Conservation (phyloP, 1,140 invertebrate genomes). For the Musca vetustissima region DNA sequence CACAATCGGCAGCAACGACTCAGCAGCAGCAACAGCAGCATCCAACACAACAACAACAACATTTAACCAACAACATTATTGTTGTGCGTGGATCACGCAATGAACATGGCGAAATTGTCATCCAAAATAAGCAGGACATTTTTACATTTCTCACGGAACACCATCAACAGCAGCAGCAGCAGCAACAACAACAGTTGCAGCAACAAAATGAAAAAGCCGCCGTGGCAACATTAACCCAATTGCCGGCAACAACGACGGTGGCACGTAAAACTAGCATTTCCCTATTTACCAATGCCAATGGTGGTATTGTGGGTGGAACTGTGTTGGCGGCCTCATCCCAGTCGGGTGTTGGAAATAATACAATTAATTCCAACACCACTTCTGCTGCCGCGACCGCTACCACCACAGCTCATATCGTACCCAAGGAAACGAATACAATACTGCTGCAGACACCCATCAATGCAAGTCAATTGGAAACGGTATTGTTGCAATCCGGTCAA, state of each 20-base stretch:
- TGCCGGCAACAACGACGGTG: conserved; percentile 45
- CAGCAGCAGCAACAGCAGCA: background rate
- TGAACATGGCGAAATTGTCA: conserved; percentile 55
- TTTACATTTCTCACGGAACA: conserved; percentile 49
- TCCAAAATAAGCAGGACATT: conserved; percentile 54
- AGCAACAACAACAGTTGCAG: conserved; percentile 27
- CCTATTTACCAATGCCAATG: conserved; percentile 16
- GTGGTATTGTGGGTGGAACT: background rate
- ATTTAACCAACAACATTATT: conserved; percentile 51
- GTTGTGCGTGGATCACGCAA: conserved; percentile 53
- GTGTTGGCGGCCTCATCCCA: no score
- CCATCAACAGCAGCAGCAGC: conserved; percentile 44
- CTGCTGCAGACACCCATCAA: conserved; percentile 54
- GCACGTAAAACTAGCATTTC: conserved; percentile 30
- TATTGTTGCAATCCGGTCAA: conserved; percentile 33
- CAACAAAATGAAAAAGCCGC: conserved; percentile 32
- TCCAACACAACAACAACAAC: conserved; percentile 34
- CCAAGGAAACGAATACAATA: conserved; percentile 40
- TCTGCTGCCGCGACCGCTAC: background rate
- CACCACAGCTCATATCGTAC: background rate
- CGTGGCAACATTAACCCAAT: conserved; percentile 43
- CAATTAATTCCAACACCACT: no score
- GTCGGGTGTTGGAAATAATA: no score
- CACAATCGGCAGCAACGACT: no score
- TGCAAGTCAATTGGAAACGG: conserved; percentile 52